phyloP scores from a whole-genome alignment of 1,140 invertebrate genomes.

The Polypedilum pembai region DNA sequence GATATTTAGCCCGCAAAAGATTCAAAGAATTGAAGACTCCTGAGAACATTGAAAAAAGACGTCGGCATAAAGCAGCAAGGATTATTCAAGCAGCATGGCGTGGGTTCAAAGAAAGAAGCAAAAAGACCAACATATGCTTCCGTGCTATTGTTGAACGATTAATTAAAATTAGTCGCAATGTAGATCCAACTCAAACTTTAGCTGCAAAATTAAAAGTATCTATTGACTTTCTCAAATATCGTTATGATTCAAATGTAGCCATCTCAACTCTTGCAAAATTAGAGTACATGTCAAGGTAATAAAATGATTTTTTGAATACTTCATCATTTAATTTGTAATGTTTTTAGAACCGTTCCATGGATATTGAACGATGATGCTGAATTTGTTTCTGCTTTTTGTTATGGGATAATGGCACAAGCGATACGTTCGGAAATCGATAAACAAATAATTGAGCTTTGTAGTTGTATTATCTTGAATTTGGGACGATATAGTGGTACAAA shows the following conservation, averaged over 20 bases:
- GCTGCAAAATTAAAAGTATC: conserved; percentile 36
- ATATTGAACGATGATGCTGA: conserved; percentile 39
- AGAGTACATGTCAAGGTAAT: conserved; percentile 38
- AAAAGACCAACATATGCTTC: conserved; percentile 37
- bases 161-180: conserved; percentile 43
- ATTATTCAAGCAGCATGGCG: conserved; percentile 61
- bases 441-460: conserved; percentile 41
- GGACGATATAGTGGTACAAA: conserved; percentile 37
- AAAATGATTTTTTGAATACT: too few species aligned
- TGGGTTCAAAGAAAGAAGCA: conserved; percentile 48
- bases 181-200: conserved; percentile 45
- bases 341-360: conserved; percentile 38
- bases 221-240: conserved; percentile 37
- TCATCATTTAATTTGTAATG: too few species aligned
- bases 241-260: conserved; percentile 37
- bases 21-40: conserved; percentile 44
- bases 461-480: conserved; percentile 42
- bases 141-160: conserved; percentile 46
- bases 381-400: conserved; percentile 41
- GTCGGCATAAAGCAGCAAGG: conserved; percentile 47
- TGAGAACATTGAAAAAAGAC: conserved; percentile 44
- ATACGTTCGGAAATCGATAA: conserved; percentile 43
- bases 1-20: conserved; percentile 46
- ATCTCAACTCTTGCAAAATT: conserved; percentile 29
- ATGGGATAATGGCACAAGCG: conserved; percentile 43